A percentile compares a stretch with the other conserved stretches of the same genome.
These are phyloP conservation scores for Chaetops frenatus DNA, from an alignment of 2,113 vertebrate species.

Conservation along the genomic window DNA sequence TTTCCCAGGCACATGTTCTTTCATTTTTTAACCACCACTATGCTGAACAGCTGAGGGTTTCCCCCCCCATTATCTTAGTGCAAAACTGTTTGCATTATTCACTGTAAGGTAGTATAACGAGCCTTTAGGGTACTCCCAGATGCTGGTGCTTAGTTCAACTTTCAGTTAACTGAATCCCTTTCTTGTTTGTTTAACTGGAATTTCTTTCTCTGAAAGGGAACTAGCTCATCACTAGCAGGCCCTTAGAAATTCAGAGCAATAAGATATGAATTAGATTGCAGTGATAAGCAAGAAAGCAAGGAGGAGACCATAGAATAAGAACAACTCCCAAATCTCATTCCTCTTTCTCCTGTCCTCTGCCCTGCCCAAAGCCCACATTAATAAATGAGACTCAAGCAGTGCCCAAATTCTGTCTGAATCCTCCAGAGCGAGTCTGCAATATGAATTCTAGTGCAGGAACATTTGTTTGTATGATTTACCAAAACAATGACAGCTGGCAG, in stretches of 20 bases:
- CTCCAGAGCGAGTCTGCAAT: not conserved
- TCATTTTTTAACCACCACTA: conserved; percentile 27
- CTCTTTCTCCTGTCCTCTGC: not conserved
- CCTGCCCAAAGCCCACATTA: not conserved
- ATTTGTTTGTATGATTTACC: conserved; percentile 80
- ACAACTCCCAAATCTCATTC: not conserved
- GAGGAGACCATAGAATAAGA: not conserved
- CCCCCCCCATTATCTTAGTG: not conserved
- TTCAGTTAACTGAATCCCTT: not conserved
- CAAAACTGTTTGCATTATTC: conserved; percentile 45
- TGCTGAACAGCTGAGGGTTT: not conserved
- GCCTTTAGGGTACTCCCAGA: not conserved
- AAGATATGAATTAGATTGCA: not conserved
- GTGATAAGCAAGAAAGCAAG: not conserved
- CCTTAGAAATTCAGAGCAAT: conserved; percentile 26
- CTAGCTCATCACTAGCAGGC: not conserved
- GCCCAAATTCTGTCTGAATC: not conserved
- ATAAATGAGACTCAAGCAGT: not conserved
- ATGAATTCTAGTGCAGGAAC: not conserved
- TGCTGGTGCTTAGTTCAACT: conserved; percentile 8
- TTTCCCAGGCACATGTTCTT: not conserved
- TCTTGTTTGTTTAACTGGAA: conserved; percentile 9
- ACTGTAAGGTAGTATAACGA: conserved; percentile 6
- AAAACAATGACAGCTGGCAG: conserved; percentile 90
- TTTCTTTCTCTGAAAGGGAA: conserved; percentile 26